Percentiles rank a stretch among this genome's conserved stretches.
phyloP scores from a whole-genome alignment of 2,113 vertebrate genomes.

The Jaculus jaculus region DNA sequence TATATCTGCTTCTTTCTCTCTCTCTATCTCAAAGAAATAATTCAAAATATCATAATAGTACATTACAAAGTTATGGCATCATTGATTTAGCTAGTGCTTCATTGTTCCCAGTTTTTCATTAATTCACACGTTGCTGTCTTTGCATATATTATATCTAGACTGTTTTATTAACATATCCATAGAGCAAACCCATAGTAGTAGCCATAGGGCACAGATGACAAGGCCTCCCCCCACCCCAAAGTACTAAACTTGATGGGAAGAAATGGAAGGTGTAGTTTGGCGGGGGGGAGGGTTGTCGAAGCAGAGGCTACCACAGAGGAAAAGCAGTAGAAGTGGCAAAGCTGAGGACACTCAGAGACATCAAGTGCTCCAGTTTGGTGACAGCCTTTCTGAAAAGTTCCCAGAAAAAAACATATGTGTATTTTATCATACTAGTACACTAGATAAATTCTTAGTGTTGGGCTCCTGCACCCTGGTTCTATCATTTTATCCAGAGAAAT shows the following conservation, averaged over 20 bases:
- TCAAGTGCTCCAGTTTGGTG: neutral
- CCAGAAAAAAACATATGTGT: neutral
- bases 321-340: neutral
- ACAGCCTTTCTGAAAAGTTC: neutral
- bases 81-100: neutral
- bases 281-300: neutral
- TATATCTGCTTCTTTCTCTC: too few relatives aligned
- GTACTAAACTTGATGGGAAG: neutral
- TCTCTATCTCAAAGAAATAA: too few relatives aligned
- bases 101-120: slow-evolving; percentile 5
- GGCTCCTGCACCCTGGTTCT: neutral
- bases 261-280: neutral
- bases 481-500: slow-evolving; percentile 23
- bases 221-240: too few relatives aligned
- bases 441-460: slow-evolving; percentile 3
- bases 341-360: neutral
- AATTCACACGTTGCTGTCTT: neutral
- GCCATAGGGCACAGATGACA: too few relatives aligned
- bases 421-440: neutral
- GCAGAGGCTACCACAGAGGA: neutral
- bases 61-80: neutral
- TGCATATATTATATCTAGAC: neutral
- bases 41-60: neutral
- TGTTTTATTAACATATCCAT: neutral
- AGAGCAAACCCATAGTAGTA: neutral